Evolutionary conservation across 2,113 vertebrate genomes (phyloP), one percentile per base, ranked within the genome.

Genomic region (Baryphthengus martii): DNA sequence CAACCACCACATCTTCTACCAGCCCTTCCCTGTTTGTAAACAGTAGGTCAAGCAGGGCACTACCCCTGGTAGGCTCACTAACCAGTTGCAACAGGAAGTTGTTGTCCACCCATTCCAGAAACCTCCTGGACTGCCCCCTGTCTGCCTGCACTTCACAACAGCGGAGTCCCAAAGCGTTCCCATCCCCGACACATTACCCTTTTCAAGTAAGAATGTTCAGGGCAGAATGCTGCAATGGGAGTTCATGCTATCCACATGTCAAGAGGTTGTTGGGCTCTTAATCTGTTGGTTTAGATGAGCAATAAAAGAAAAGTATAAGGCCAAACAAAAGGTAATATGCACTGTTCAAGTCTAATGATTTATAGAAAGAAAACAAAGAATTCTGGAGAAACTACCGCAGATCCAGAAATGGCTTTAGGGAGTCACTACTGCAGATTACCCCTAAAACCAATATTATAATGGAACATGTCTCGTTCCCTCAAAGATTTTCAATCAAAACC

Each of bases 381-480:
- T 87, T 91, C 75, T 62, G 47, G 35, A 90, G 75, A 88, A 94
- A 86, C 19, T 74, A 73, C 42, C 62, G 59, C 42, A 90, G 52
- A 90, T 81, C 65, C 39, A 95, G 86, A 96, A 92, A 92, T 67
- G 59, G 76, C 89, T 95, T 86, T 42, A 89, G 83, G 79, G 90
- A 93, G 84, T 62, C 55, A 35, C 55, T 90, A 55, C 55, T 97
- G 86, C 50, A 90, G 65, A 92, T 58, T 90, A 47, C 33, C 40
- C 50, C 65, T 87, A 84, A 90, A 93, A 92, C 81, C 94, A 78
- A 78, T 95, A 89, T 63, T 82, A 35, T 71, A 93, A 85, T 76
- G 50, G 78, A 89, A 85, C 39, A 85, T 11, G 45, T 80, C 85
- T 90, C 67, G 67, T 92, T 93, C 67, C 39, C 45, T 80, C 82